Evolutionary conservation across 2,888 invertebrate genomes (phyloP).

Genomic region (Galerucella nymphaeae): DNA sequence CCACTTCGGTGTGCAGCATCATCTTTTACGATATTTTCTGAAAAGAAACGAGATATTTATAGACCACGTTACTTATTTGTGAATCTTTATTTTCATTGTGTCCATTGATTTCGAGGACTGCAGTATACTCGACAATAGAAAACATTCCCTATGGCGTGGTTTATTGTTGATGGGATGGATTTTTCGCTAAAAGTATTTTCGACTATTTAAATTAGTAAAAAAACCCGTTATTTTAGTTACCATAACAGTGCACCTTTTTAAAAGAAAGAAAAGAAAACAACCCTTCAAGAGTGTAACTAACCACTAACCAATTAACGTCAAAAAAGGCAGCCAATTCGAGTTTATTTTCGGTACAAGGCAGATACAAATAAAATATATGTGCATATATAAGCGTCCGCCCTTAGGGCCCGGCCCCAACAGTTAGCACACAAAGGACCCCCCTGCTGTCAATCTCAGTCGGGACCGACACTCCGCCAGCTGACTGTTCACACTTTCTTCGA

Average conservation of each 20-base stretch:
- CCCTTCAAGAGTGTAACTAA: slow-evolving; percentile 3
- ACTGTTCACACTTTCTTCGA: slow-evolving; percentile 58
- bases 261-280: background rate
- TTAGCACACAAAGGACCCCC: slow-evolving; percentile 62
- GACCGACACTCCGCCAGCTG: slow-evolving; percentile 54
- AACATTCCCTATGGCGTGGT: slow-evolving; percentile 20
- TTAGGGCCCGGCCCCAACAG: slow-evolving; percentile 60
- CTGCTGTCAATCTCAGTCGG: slow-evolving; percentile 59
- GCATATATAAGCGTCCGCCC: slow-evolving; percentile 59
- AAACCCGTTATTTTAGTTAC: slow-evolving; percentile 5
- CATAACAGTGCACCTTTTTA: background rate
- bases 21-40: slow-evolving; percentile 32
- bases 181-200: slow-evolving; percentile 10
- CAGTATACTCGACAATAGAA: slow-evolving; percentile 23
- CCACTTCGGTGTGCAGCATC: slow-evolving; percentile 22
- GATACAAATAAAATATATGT: slow-evolving; percentile 52
- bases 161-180: slow-evolving; percentile 24
- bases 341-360: slow-evolving; percentile 21
- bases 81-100: slow-evolving; percentile 39
- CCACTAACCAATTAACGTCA: slow-evolving; percentile 20
- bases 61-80: slow-evolving; percentile 28
- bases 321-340: slow-evolving; percentile 18
- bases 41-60: slow-evolving; percentile 35
- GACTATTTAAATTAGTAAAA: background rate
- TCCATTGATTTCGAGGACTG: slow-evolving; percentile 18